Base-by-base conservation (phyloP, 1,140 invertebrate species). In the Brachystomella parvula region DNA sequence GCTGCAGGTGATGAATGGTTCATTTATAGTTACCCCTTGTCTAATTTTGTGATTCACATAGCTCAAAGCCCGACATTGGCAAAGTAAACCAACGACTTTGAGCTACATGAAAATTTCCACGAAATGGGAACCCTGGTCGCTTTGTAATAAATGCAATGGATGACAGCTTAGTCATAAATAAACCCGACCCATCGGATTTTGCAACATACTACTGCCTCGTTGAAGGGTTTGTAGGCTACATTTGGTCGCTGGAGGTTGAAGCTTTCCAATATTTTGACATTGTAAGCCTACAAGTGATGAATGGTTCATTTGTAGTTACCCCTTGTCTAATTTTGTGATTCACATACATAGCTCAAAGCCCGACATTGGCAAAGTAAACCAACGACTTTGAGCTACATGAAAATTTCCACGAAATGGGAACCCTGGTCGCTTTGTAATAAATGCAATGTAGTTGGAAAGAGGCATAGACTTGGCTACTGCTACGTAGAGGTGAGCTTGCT, bases 401-500 rank as follows among this genome's bases (percentile, higher is more conserved):
- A 3, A 19, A 3, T 47, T 3, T 47, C 19, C 17, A 44, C 60
- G 28, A 21, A 28, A 3, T 60, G 60, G 60, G 60, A 62, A 26
- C 30, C 60, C 3, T 62, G 60, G 60, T 24, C n/a, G 3, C 30
- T 17, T 62, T 62, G 60, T 35, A 62, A 62, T 26, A 62, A 62
- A 32, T 62, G 60, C 28, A 29, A 62, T 29, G 3, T 6, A 6
- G 60, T 62, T n/a, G 60, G 60, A 35, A 62, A 62, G 60, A 32
- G 39, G 15, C 35, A 62, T 47, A 15, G 35, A n/a, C 19, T 62
- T 12, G 60, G 60, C 6, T 47, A 62, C 60, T 62, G 60, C 29
- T 15, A 9, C 32, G 60, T 62, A 39, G 26, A 62, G 60, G 60
- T 62, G 44, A 35, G 19, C 53, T 24, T n/a, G 39, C n/a, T 12